Percentiles rank a stretch among this genome's conserved stretches.
Conservation (phyloP, 2,797 vertebrate species). For the Sciaenops ocellatus region DNA sequence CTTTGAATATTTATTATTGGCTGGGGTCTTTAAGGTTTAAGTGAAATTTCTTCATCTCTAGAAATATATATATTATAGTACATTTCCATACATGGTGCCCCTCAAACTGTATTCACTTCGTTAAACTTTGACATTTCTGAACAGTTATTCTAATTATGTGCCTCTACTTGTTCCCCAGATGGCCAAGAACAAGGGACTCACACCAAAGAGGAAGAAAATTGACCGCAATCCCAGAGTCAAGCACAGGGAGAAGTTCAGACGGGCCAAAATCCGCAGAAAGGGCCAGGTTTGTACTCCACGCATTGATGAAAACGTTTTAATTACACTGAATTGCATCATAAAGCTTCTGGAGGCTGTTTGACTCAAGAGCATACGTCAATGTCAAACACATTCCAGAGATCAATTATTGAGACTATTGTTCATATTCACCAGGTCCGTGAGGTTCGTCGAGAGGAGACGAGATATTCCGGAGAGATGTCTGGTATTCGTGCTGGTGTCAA, state of each 20-base stretch:
- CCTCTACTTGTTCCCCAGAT: constrained; percentile 84
- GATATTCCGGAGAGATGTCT: constrained; percentile 92
- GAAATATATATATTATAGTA: background rate
- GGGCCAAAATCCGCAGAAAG: constrained; percentile 93
- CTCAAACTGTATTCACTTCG: background rate
- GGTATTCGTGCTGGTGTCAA: constrained; percentile 97
- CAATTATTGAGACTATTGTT: background rate
- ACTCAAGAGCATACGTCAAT: background rate
- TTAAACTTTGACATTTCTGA: background rate
- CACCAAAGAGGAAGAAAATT: constrained; percentile 95
- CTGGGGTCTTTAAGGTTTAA: background rate
- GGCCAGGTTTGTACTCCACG: constrained; percentile 87
- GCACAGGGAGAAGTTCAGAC: constrained; percentile 94
- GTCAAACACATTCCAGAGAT: background rate
- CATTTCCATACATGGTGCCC: background rate
- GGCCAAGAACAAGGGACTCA: constrained; percentile 97
- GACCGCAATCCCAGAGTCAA: constrained; percentile 98
- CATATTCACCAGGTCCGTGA: constrained; percentile 87
- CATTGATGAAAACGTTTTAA: background rate
- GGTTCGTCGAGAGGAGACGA: constrained; percentile 87
- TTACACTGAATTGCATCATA: background rate
- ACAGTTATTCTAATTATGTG: constrained; percentile 12
- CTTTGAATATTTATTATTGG: background rate
- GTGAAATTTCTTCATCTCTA: background rate
- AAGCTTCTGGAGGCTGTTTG: background rate